Conservation (phyloP, 30 jellyfish, hydroid and myxozoan genomes). For the Mastigias papua region DNA sequence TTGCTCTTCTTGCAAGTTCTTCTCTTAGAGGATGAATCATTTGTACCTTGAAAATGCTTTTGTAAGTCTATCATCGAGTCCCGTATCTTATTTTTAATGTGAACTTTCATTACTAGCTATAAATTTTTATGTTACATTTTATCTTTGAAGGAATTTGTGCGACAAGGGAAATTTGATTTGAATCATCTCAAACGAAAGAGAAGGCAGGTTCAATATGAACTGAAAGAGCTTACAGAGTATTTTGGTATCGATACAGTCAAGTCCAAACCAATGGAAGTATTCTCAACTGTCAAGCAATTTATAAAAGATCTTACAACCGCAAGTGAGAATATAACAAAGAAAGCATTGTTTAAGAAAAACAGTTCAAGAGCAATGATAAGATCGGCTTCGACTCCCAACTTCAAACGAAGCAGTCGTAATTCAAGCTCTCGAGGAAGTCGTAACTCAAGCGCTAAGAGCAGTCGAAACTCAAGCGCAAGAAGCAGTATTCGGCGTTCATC, state of each 20-base stretch:
- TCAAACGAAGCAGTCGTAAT: conserved; percentile 70
- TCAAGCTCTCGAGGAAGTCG: conserved; percentile 71
- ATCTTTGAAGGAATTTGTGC: conserved; percentile 32
- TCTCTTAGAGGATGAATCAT: too few relatives aligned
- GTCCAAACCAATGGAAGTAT: conserved; percentile 55
- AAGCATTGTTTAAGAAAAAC: conserved; percentile 17
- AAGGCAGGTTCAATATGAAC: conserved; percentile 55
- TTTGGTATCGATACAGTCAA: conserved; percentile 53
- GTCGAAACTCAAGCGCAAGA: conserved; percentile 71
- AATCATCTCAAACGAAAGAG: conserved; percentile 57
- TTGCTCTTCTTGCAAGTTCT: too few relatives aligned
- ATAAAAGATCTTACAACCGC: conserved; percentile 56
- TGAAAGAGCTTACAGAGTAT: conserved; percentile 32
- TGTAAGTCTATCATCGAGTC: too few relatives aligned
- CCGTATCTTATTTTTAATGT: background rate
- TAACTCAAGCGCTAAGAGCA: conserved; percentile 62
- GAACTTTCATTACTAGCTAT: background rate
- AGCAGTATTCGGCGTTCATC: conserved; percentile 41
- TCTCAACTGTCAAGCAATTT: conserved; percentile 50
- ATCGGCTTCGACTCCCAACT: conserved; percentile 47
- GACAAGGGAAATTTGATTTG: conserved; percentile 63
- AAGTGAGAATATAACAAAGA: conserved; percentile 30
- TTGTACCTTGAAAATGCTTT: too few relatives aligned
- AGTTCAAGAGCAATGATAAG: conserved; percentile 57
- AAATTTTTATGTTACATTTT: too few relatives aligned